Base-by-base conservation (phyloP, 1,140 invertebrate genomes). In the Ceratosolen fusciceps region DNA sequence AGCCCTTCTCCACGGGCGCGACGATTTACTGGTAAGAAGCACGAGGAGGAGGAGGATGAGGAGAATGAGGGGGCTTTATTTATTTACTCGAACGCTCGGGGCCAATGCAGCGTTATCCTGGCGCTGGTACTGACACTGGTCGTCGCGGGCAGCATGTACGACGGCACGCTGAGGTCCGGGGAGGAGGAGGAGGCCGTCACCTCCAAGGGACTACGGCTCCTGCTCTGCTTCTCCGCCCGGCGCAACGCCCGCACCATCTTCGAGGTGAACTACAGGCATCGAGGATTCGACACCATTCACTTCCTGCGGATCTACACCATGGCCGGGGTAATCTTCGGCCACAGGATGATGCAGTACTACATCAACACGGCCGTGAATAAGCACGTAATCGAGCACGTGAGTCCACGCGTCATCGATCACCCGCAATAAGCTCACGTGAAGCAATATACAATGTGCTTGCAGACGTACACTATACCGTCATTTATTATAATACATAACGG, bases 211-310 rank as follows among this genome's bases (percentile, higher is more conserved):
- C 31, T 34, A 9, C 79, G 87, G 54, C 14, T 86, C 21, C 43
- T 89, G 2, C 83, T 86, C 26, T 89, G 88, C 58, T 88, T 90
- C 74, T 90, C 89, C 21, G 85, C 84, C 1, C 80, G 82, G 52
- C 81, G 85, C 16, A 87, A 84, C 81, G 74, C 82, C 0, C 82
- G 80, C 39, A 83, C 76, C 31, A 82, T 88, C 1, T 82, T 83
- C 21, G 72, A 74, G 26, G 68, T 80, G 0, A 75, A 56, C 0
- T 83, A 84, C 43, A 77, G 56, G 9, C 84, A 86, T 68, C 80
- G 81, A 14, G 85, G 85, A 29, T 72, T 87, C 16, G 84, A 86
- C 54, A 79, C 77, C 16, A 83, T 86, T 24, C 84, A 87, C 68
- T 56, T 84, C 0, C 72, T 85, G 0, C 79, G 86, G 5, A 80